These are phyloP conservation scores for Mactra quadrangularis DNA, from an alignment of 1,140 invertebrate genomes.

Conservation along the genomic window DNA sequence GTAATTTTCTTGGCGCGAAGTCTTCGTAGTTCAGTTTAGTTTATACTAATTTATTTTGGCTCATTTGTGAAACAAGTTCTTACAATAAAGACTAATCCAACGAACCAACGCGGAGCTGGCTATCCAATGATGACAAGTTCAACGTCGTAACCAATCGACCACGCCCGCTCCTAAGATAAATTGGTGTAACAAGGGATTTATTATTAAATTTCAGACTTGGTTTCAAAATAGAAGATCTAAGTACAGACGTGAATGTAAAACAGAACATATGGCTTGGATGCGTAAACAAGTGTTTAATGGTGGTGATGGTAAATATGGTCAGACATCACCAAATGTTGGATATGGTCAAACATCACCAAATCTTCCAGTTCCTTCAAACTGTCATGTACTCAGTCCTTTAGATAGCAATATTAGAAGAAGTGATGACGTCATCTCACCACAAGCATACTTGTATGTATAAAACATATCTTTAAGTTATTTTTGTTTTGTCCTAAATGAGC, in stretches of 20 bases:
- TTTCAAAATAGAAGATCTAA: constrained; percentile 75
- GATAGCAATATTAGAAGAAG: constrained; percentile 8
- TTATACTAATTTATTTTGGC: no score
- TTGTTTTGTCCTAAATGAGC: background rate
- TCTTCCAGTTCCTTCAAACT: constrained; percentile 35
- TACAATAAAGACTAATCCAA: no score
- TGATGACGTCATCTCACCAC: background rate
- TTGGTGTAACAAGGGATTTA: background rate
- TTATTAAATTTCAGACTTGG: constrained; percentile 68
- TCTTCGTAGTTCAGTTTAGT: no score
- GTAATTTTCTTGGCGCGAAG: no score
- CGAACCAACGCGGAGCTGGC: no score
- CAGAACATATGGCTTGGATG: constrained; percentile 71
- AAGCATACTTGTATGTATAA: background rate
- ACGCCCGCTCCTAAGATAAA: background rate
- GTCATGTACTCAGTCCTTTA: constrained; percentile 52
- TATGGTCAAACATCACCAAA: no score
- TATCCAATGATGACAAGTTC: no score
- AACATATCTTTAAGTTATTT: background rate
- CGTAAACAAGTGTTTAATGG: constrained; percentile 68
- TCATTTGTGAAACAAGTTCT: no score
- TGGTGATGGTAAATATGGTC: background rate
- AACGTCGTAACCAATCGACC: no score
- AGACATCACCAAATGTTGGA: background rate
- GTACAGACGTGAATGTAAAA: constrained; percentile 72